Evolutionary conservation across 2,888 invertebrate genomes (phyloP).

Genomic region (Xylota sylvarum): DNA sequence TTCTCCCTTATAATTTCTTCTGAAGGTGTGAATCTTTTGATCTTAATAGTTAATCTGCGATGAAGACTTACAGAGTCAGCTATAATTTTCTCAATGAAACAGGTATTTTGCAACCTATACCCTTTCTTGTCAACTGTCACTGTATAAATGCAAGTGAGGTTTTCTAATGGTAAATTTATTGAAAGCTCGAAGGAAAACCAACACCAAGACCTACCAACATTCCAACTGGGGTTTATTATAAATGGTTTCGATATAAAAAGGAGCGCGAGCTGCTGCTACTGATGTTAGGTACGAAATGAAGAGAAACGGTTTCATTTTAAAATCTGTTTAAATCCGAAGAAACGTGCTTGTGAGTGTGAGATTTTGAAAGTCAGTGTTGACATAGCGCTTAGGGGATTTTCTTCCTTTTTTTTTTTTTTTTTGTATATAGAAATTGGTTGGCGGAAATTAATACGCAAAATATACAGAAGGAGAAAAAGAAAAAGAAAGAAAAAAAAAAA

Average conservation of each 20-base stretch:
- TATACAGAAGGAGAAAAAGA: slow-evolving; percentile 30
- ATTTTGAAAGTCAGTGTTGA: slow-evolving; percentile 73
- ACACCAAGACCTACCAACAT: slow-evolving; percentile 53
- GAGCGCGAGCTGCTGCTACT: slow-evolving; percentile 17
- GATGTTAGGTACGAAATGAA: slow-evolving; percentile 53
- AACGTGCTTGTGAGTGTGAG: slow-evolving; percentile 69
- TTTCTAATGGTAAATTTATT: slow-evolving; percentile 75
- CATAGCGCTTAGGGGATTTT: slow-evolving; percentile 74
- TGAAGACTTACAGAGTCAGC: no score
- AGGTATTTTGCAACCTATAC: neutral
- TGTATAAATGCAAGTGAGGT: slow-evolving; percentile 61
- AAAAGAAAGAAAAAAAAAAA: slow-evolving; percentile 16
- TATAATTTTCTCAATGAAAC: no score
- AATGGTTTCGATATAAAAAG: slow-evolving; percentile 75
- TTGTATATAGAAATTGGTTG: slow-evolving; percentile 59
- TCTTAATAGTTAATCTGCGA: no score
- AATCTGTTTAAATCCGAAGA: slow-evolving; percentile 73
- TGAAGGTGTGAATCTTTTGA: no score
- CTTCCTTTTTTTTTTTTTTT: slow-evolving; percentile 34
- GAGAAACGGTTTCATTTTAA: slow-evolving; percentile 70
- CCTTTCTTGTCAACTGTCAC: slow-evolving; percentile 12
- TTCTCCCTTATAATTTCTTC: no score
- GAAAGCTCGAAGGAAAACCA: slow-evolving; percentile 64
- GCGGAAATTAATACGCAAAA: slow-evolving; percentile 72
- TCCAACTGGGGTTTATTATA: slow-evolving; percentile 66